Evolutionary conservation across 2,888 invertebrate genomes (phyloP), one percentile per base, ranked within the genome.

Genomic region (Electrophaes corylata): DNA sequence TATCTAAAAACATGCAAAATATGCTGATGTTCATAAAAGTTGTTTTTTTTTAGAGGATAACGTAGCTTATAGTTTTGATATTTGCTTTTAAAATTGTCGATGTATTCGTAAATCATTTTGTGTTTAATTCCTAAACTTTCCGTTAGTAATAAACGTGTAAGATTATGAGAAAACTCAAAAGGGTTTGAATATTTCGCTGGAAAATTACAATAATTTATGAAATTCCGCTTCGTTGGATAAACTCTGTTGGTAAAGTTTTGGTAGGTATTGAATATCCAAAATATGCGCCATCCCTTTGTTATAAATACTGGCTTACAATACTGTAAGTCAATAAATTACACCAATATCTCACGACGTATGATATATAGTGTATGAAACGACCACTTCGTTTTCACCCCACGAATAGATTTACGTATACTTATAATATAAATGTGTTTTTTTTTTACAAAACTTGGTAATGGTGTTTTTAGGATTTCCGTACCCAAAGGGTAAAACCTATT

Each of bases 301-400:
- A 47, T 54, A 54, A 54, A 33, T 40, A 41, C 47, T 41, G 33
- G 54, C 41, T 33, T 47, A 39, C 33, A 47, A 33, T 53, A 53
- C 29, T 39, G 16, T 29, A 14, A 1, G 20, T 46, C 52, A 31
- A 41, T 49, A 49, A 41, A 41, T 49, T 19, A 19, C 40, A 18
- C 29, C 37, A 2, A 10, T 29, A 14, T 16, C 10, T 37, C 35
- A 16, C 3, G 0, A 8, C 16, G 16, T n/a, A 2, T 8, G 31
- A 31, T n/a, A 31, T 43, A 6, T 29, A 29, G 0, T 0, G 26
- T 29, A 29, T 10, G 26, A 26, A 26, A 3, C 5, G 6, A 29
- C 20, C 20, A 5, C 20, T 0, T 1, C 10, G 10, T 8, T 29
- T 2, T 29, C n/a, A n/a, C n/a, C n/a, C n/a, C n/a, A 10, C 5